Conservation (phyloP, 2,888 invertebrate species). For the Hyposoter didymator region DNA sequence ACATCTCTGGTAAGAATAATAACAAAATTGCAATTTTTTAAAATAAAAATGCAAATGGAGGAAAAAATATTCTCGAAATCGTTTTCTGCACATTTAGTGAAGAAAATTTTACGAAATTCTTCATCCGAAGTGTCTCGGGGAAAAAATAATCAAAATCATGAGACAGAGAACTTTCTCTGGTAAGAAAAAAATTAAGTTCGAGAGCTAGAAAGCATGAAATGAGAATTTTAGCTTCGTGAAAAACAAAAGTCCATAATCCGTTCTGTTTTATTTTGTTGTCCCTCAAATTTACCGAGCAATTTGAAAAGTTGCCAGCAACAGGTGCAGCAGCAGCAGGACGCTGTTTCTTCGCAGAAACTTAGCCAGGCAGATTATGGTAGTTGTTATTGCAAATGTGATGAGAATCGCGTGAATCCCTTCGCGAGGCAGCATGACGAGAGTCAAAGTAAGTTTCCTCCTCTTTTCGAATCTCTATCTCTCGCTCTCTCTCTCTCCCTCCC, state of each 20-base stretch:
- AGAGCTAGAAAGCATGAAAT: not conserved
- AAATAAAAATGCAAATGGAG: not conserved
- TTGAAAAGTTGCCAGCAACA: slow-evolving; percentile 43
- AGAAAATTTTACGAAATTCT: too few species aligned
- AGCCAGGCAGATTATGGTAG: slow-evolving; percentile 46
- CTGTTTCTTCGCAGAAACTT: slow-evolving; percentile 51
- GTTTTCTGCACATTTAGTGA: not conserved
- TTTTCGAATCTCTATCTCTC: slow-evolving; percentile 36
- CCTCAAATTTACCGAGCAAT: slow-evolving; percentile 55
- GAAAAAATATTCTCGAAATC: not conserved
- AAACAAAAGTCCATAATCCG: not conserved
- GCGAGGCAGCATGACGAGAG: slow-evolving; percentile 63
- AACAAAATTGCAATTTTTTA: not conserved
- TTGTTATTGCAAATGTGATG: slow-evolving; percentile 61
- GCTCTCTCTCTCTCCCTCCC: slow-evolving; percentile 29
- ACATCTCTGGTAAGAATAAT: too few species aligned
- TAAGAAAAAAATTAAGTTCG: not conserved
- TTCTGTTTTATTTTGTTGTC: slow-evolving; percentile 5
- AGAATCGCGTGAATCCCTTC: slow-evolving; percentile 65
- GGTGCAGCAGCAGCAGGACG: slow-evolving; percentile 9
- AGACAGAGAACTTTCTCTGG: not conserved
- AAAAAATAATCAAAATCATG: not conserved
- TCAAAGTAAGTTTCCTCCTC: slow-evolving; percentile 40
- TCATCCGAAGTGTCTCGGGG: too few species aligned
- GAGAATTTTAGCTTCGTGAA: not conserved